Percentiles rank a stretch among this genome's conserved stretches.
Evolutionary conservation across 2,113 vertebrate genomes (phyloP).

Genomic region (Alouatta palliata): DNA sequence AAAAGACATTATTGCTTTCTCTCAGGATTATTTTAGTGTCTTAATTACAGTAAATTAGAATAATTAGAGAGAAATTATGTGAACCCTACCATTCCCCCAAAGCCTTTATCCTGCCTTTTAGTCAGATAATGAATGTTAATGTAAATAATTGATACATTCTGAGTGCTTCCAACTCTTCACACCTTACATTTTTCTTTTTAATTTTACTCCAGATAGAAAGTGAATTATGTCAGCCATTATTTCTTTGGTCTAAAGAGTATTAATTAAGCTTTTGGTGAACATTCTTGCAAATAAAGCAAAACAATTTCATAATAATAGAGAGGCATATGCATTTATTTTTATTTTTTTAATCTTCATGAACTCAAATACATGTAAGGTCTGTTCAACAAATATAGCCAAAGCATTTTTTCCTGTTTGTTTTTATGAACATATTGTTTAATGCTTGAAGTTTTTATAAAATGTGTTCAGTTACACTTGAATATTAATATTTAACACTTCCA

Average conservation of each 20-base stretch:
- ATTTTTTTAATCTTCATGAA: background rate
- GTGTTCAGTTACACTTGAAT: background rate
- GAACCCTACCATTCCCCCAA: constrained; percentile 73
- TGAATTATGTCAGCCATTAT: constrained; percentile 61
- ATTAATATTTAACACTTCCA: background rate
- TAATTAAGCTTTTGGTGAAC: constrained; percentile 79
- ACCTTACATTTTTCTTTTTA: constrained; percentile 73
- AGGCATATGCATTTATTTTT: constrained; percentile 22
- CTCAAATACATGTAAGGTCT: background rate
- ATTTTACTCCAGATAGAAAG: constrained; percentile 73
- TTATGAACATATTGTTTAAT: background rate
- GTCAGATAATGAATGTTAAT: constrained; percentile 79
- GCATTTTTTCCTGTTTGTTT: background rate
- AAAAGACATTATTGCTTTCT: constrained; percentile 76
- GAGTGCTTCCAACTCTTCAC: constrained; percentile 64
- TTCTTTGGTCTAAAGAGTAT: constrained; percentile 63
- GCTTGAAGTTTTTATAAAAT: background rate
- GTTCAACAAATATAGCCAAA: constrained; percentile 4
- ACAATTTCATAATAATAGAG: constrained; percentile 64
- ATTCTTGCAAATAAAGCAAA: constrained; percentile 73
- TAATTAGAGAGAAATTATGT: constrained; percentile 81
- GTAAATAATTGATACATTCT: constrained; percentile 79
- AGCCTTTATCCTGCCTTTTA: constrained; percentile 76
- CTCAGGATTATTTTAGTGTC: constrained; percentile 70
- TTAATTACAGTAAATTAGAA: constrained; percentile 85